Conservation (phyloP, 2,888 invertebrate species). For the Sphaeridia pumilis region DNA sequence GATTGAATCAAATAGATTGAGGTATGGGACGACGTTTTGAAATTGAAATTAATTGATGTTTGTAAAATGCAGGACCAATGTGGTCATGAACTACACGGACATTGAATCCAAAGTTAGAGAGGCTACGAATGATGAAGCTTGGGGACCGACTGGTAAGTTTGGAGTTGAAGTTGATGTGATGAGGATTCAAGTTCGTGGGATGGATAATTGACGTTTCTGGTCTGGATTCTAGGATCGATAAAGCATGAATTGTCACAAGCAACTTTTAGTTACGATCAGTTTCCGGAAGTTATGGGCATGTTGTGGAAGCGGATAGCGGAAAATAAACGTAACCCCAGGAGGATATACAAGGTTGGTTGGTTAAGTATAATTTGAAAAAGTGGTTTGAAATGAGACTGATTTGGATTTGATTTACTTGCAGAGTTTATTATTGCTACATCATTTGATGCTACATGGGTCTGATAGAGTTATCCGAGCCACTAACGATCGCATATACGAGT, state of each 20-base stretch:
- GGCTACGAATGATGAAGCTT: slow-evolving; percentile 98
- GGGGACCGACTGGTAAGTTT: no score
- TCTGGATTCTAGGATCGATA: slow-evolving; percentile 49
- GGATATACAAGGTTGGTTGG: slow-evolving; percentile 80
- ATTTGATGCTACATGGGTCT: slow-evolving; percentile 85
- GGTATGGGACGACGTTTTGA: not conserved
- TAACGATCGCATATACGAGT: slow-evolving; percentile 93
- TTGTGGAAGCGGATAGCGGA: slow-evolving; percentile 99
- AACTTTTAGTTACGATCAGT: slow-evolving; percentile 96
- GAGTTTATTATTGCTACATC: slow-evolving; percentile 84
- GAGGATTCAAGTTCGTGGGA: no score
- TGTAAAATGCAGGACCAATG: slow-evolving; percentile 72
- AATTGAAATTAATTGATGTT: not conserved
- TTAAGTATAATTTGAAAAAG: not conserved
- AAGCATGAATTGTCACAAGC: slow-evolving; percentile 97
- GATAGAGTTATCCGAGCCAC: slow-evolving; percentile 96
- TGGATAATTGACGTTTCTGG: no score
- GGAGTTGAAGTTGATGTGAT: no score
- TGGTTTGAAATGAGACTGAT: no score
- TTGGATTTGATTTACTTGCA: slow-evolving; percentile 44
- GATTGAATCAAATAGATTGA: no score
- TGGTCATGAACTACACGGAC: slow-evolving; percentile 99
- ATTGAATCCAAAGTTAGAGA: slow-evolving; percentile 97
- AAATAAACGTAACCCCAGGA: slow-evolving; percentile 90
- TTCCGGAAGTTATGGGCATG: slow-evolving; percentile 99